Evolutionary conservation across 2,797 vertebrate genomes (phyloP), one percentile per base, ranked within the genome.

Genomic region (Decapterus maruadsi): DNA sequence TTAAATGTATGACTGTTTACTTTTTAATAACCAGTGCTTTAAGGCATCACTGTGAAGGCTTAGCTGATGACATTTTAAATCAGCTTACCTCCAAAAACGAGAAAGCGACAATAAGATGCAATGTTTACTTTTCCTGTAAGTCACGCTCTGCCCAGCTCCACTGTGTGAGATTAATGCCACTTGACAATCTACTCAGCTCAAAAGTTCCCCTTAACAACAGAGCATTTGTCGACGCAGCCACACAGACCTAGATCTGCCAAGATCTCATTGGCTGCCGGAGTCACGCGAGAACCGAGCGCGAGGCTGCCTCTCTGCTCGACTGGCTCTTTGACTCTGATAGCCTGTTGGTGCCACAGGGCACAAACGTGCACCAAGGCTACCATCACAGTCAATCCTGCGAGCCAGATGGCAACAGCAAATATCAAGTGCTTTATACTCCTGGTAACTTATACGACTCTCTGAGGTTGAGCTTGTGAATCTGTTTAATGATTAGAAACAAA

Each of bases 161-260:
- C 82, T 8, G 79, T 16, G 77, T 85, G 90, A 93, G 74, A 89
- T 84, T 91, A 88, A 94, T 88, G 83, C 88, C 83, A 89, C 69
- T 85, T 86, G 90, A 92, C 91, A 90, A 93, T 92, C 80, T 82
- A 93, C 78, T 91, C 85, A 67, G 84, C 89, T 92, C 89, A 85
- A 89, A 92, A 86, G 89, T 93, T 85, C 87, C 91, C 90, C 89
- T 89, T 88, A 93, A 95, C 94, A 94, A 95, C 94, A 95, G 90
- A 80, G 88, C 72, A 89, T 92, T 93, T 93, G 92, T 76, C 83
- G 87, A 90, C 87, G 81, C 91, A 87, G 92, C 78, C 86, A 89
- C 80, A 89, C 85, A 91, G 90, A 91, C 91, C 90, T 84, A 91
- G 91, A 92, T 92, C 83, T 88, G 89, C 90, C 68, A 61, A 26